Base-by-base conservation (phyloP, 2,888 invertebrate genomes). In the Hirtodrosophila histrioides region DNA sequence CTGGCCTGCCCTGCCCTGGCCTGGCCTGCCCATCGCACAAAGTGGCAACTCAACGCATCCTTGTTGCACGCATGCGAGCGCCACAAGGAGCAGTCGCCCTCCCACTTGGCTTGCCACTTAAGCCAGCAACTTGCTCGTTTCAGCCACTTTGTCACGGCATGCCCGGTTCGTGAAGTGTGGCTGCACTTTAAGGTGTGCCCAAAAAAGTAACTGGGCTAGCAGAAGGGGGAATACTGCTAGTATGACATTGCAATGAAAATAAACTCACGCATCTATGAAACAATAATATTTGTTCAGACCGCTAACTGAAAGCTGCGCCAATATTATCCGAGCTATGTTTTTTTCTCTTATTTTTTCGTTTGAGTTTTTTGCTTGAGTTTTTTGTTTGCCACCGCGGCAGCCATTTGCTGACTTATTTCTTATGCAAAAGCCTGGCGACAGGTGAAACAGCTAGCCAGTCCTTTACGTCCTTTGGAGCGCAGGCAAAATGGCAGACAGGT, bases 261-360 rank as follows among this genome's bases (percentile, higher is more conserved):
- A 67, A 51, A 36, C 49, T 10, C 31, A 65, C 60, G 68, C 78
- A 58, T 63, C 70, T 72, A 65, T 72, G 65, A 58, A 70, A 75
- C 61, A 69, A 75, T 74, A 85, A 85, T 86, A 86, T 85, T 86
- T 78, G 75, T 78, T 72, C 75, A 69, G 53, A 61, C 58, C 75
- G 55, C 67, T 65, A 74, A 75, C 73, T 71, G 72, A 74, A 86
- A 77, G 69, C 65, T 60, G 46, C 54, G 60, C 46, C 66, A 72
- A 81, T 85, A 35, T 49, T 53, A 2, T 27, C 6, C 4, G 4
- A 27, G 46, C 62, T 37, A 48, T 49, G 11, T 17, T 41, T 53
- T 64, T 58, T 69, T 49, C 43, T 17, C 27, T 0, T 27, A 3
- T 31, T 31, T 9, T 27, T 27, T 27, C 0, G 35, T 27, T 50